Percentiles rank a stretch among this genome's conserved stretches.
These are phyloP conservation scores for Macheiramphus alcinus DNA, from an alignment of 2,113 vertebrate genomes.

Conservation along the genomic window DNA sequence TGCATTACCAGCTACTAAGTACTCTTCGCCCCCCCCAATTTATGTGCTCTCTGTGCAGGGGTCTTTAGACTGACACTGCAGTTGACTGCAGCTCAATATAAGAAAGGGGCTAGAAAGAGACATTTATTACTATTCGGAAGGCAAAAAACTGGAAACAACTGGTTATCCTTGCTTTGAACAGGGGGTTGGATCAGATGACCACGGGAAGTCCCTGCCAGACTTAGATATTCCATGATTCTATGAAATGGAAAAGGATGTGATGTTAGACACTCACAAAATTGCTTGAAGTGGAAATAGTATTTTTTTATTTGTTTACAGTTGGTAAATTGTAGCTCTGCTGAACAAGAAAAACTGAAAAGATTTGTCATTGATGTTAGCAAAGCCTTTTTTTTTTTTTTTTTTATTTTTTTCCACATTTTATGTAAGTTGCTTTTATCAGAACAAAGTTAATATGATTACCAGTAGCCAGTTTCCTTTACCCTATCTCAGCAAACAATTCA, in stretches of 20 bases:
- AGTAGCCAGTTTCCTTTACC: background rate
- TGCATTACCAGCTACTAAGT: background rate
- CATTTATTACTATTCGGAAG: background rate
- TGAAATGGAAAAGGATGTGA: background rate
- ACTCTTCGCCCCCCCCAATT: background rate
- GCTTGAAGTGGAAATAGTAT: background rate
- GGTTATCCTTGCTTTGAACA: background rate
- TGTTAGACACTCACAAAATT: background rate
- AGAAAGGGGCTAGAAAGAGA: background rate
- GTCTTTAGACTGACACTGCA: background rate
- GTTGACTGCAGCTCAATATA: background rate
- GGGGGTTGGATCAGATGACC: background rate
- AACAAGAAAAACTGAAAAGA: background rate
- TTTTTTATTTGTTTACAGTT: background rate
- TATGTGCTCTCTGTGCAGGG: background rate
- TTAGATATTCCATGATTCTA: background rate
- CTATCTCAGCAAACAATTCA: background rate
- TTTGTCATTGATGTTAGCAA: background rate
- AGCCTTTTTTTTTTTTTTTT: fast-evolving
- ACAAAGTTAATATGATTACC: background rate
- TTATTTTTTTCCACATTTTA: background rate
- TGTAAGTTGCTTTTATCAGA: background rate
- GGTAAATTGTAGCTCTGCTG: background rate
- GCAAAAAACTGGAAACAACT: background rate
- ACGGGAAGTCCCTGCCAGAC: background rate